Base-by-base conservation (phyloP, 2,113 vertebrate genomes). In the Anser brachyrhynchus region DNA sequence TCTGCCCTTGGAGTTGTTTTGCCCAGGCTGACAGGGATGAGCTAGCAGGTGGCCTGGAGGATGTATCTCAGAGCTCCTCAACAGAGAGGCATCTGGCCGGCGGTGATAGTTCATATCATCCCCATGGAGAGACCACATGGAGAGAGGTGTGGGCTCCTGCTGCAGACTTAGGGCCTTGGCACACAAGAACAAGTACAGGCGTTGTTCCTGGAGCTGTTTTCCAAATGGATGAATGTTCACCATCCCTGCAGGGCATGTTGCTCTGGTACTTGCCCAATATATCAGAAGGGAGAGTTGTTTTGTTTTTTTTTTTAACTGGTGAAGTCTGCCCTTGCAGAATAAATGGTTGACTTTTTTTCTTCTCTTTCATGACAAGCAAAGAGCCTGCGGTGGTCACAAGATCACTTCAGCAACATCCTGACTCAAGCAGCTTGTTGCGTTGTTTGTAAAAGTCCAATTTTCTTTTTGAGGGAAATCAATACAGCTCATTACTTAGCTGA, bases 391-490 rank as follows among this genome's bases (percentile, higher is more conserved):
- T 95, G 77, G 71, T 76, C 86, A 93, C 62, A 76, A 62, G 89
- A 92, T 85, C 87, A 33, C 55, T 91, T 83, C 87, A 84, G 77
- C 62, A 59, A 46, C 46, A 74, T 95, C 90, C 90, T 90, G 82
- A 52, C 58, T 92, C 87, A 87, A 87, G 89, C 71, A 80, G 91
- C 87, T 92, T 80, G 75, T 94, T 83, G 64, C 0, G 1, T 82
- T 94, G 77, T 83, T 95, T 93, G 59, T 74, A 44, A 64, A 85
- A 90, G 84, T 93, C 84, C 93, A 95, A 93, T 96, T 95, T 96
- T 92, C 84, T 94, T 92, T 93, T 87, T 89, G 92, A 93, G 84
- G 71, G 94, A 94, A 95, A 93, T 96, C 95, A 91, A 95, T 96
- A 82, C 37, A 92, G 37, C 71, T 96, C 89, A 95, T 95, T 96